These are phyloP conservation scores for Galago senegalensis DNA, from an alignment of 2,797 vertebrate species.

Conservation along the genomic window DNA sequence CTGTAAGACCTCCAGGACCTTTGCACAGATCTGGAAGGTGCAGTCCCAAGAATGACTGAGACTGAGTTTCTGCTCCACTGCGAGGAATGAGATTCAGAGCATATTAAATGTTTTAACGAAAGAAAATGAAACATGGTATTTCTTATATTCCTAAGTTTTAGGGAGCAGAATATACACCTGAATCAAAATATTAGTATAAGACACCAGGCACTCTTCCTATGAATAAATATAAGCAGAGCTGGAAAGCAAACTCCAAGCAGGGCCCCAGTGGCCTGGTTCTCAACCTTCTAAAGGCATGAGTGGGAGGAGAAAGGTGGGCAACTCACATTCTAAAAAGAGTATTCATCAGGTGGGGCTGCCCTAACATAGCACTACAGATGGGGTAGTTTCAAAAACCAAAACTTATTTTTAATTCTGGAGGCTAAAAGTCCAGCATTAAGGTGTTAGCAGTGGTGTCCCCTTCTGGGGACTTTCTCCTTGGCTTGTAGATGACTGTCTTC, in stretches of 20 bases:
- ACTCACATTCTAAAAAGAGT: background rate
- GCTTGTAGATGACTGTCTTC: background rate
- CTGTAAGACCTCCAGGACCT: background rate
- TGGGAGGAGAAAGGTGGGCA: background rate
- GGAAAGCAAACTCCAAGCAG: background rate
- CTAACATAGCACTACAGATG: too few species aligned
- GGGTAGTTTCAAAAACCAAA: background rate
- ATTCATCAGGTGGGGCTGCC: background rate
- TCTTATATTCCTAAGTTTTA: background rate
- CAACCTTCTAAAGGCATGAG: background rate
- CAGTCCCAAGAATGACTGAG: background rate
- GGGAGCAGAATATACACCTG: background rate
- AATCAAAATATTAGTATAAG: background rate
- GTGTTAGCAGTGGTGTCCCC: background rate
- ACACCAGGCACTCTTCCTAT: background rate
- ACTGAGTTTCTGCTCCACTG: background rate
- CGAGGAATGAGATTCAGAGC: background rate
- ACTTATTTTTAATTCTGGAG: background rate
- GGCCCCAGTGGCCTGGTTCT: background rate
- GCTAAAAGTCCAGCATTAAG: background rate
- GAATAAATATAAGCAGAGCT: background rate
- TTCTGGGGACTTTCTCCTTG: background rate
- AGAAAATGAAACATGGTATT: background rate
- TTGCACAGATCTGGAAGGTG: background rate
- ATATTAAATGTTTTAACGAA: background rate